Evolutionary conservation across 1,140 invertebrate species (phyloP).

Genomic region (Aphis gossypii): DNA sequence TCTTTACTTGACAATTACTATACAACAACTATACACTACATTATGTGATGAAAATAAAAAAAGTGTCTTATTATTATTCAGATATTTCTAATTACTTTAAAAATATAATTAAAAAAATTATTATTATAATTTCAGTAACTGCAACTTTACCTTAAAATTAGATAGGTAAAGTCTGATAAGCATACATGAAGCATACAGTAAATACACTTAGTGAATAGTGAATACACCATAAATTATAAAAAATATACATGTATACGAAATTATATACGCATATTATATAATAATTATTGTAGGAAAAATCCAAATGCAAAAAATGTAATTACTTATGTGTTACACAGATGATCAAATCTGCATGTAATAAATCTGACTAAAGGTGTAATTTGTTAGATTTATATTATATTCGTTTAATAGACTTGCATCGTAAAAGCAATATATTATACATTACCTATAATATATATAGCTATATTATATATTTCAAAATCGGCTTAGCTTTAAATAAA

Average conservation of each 20-base stretch:
- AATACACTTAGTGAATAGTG: background rate
- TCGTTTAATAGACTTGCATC: background rate
- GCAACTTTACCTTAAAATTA: background rate
- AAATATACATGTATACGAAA: no score
- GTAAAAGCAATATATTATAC: constrained; percentile 8
- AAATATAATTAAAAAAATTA: background rate
- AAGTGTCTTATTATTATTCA: background rate
- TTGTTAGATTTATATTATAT: background rate
- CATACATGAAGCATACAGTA: background rate
- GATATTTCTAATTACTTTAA: background rate
- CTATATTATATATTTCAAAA: background rate
- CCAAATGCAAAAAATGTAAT: background rate
- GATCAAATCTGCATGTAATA: background rate
- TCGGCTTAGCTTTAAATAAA: background rate
- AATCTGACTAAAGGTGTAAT: background rate
- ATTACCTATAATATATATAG: background rate
- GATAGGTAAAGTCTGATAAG: background rate
- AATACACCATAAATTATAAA: background rate
- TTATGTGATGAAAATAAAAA: background rate
- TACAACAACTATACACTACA: no score
- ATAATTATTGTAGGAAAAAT: background rate
- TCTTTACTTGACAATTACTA: background rate
- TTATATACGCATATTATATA: no score
- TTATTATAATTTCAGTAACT: background rate
- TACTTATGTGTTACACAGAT: background rate